Conservation (phyloP, 2,888 invertebrate genomes). For the Anorthoa munda region DNA sequence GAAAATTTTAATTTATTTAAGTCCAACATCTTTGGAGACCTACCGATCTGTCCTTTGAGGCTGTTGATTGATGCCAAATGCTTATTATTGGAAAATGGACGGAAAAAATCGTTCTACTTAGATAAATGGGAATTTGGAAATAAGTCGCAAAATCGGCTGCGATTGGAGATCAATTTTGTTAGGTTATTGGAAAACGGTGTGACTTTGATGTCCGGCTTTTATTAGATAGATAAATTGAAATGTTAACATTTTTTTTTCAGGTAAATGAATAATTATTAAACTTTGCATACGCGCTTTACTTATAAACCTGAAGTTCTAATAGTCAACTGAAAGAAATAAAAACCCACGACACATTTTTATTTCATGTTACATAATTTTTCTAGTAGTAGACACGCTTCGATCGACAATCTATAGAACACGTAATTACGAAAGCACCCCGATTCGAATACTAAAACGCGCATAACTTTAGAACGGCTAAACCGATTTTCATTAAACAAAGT, state of each 20-base stretch:
- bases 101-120: slow-evolving; percentile 51
- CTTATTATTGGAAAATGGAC: slow-evolving; percentile 64
- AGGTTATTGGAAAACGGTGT: slow-evolving; percentile 24
- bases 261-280: not conserved
- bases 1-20: slow-evolving; percentile 85
- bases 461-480: too few species aligned
- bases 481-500: too few species aligned
- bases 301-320: not conserved
- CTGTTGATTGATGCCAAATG: slow-evolving; percentile 66
- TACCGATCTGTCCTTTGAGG: slow-evolving; percentile 64
- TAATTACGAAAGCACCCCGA: too few species aligned
- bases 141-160: slow-evolving; percentile 33
- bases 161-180: slow-evolving; percentile 39
- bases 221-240: not conserved
- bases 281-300: not conserved
- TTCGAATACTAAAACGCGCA: too few species aligned
- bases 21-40: slow-evolving; percentile 69
- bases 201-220: slow-evolving; percentile 25
- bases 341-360: too few species aligned
- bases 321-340: too few species aligned
- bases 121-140: slow-evolving; percentile 50
- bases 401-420: too few species aligned
- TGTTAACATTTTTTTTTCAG: not conserved
- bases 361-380: too few species aligned
- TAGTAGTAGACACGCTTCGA: too few species aligned